Percentiles rank a stretch among this genome's conserved stretches.
Conservation (phyloP, 2,888 invertebrate species). For the Microplitis deprimator region DNA sequence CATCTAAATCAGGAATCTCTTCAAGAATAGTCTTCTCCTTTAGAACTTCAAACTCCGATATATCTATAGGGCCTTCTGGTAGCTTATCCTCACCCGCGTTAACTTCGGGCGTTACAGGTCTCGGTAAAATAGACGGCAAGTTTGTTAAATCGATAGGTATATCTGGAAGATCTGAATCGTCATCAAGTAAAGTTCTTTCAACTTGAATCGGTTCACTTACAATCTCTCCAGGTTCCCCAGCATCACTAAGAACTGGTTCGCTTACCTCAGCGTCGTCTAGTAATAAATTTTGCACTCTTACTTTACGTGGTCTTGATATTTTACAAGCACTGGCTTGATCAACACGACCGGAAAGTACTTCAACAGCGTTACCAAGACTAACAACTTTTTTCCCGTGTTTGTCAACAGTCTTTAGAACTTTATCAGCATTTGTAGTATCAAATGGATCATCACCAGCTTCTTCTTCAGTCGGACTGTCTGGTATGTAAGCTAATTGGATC, state of each 20-base stretch:
- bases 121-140: slow-evolving; percentile 61
- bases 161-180: slow-evolving; percentile 80
- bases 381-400: slow-evolving; percentile 84
- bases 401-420: slow-evolving; percentile 82
- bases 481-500: slow-evolving; percentile 87
- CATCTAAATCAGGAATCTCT: slow-evolving; percentile 67
- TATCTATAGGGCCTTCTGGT: slow-evolving; percentile 54
- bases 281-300: slow-evolving; percentile 74
- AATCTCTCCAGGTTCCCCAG: slow-evolving; percentile 58
- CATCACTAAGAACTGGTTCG: slow-evolving; percentile 45
- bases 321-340: slow-evolving; percentile 77
- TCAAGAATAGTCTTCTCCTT: slow-evolving; percentile 65
- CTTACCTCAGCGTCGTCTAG: slow-evolving; percentile 75
- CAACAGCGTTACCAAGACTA: slow-evolving; percentile 88
- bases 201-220: slow-evolving; percentile 57
- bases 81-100: slow-evolving; percentile 42
- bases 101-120: slow-evolving; percentile 56
- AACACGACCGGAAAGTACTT: slow-evolving; percentile 87
- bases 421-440: slow-evolving; percentile 90
- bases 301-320: slow-evolving; percentile 57
- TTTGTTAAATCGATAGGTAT: slow-evolving; percentile 80
- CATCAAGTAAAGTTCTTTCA: slow-evolving; percentile 81
- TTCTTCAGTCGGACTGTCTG: slow-evolving; percentile 86
- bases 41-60: slow-evolving; percentile 74
- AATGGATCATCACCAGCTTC: slow-evolving; percentile 86